Evolutionary conservation across 2,888 invertebrate genomes (phyloP).

Genomic region (Lochmaea capreae): DNA sequence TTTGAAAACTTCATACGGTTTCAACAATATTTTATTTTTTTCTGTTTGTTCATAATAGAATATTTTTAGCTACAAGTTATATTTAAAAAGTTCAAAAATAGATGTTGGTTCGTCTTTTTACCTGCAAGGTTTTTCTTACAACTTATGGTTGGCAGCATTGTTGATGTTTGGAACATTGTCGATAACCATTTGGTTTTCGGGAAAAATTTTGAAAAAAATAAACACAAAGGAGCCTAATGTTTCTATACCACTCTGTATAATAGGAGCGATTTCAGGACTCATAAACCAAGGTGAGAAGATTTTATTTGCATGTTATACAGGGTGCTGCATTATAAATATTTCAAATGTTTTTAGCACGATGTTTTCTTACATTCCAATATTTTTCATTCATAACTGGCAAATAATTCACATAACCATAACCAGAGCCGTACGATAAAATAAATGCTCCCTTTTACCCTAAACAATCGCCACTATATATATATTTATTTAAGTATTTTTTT

Average conservation of each 20-base stretch:
- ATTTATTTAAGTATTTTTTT: too few relatives aligned
- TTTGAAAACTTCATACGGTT: too few relatives aligned
- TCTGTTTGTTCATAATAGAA: not conserved
- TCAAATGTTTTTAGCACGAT: too few relatives aligned
- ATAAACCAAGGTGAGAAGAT: slow-evolving; percentile 59
- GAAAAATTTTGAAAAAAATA: slow-evolving; percentile 49
- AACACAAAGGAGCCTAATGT: slow-evolving; percentile 36
- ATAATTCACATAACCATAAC: too few relatives aligned
- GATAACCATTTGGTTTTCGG: slow-evolving; percentile 55
- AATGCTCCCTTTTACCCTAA: too few relatives aligned
- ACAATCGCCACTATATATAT: too few relatives aligned
- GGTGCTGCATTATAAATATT: too few relatives aligned
- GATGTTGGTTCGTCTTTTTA: slow-evolving; percentile 57
- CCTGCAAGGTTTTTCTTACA: slow-evolving; percentile 54
- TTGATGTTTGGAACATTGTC: slow-evolving; percentile 53
- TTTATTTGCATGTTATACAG: not conserved
- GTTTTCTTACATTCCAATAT: too few relatives aligned
- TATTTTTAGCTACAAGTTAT: slow-evolving; percentile 59
- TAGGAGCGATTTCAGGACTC: slow-evolving; percentile 58
- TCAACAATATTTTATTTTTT: too few relatives aligned
- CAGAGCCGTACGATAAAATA: too few relatives aligned
- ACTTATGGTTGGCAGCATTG: slow-evolving; percentile 56
- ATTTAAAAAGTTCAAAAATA: slow-evolving; percentile 55
- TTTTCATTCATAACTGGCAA: too few relatives aligned
- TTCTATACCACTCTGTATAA: slow-evolving; percentile 57